phyloP scores from a whole-genome alignment of 37 sponge, comb jelly and placozoan genomes.

The Tethya wilhelma region DNA sequence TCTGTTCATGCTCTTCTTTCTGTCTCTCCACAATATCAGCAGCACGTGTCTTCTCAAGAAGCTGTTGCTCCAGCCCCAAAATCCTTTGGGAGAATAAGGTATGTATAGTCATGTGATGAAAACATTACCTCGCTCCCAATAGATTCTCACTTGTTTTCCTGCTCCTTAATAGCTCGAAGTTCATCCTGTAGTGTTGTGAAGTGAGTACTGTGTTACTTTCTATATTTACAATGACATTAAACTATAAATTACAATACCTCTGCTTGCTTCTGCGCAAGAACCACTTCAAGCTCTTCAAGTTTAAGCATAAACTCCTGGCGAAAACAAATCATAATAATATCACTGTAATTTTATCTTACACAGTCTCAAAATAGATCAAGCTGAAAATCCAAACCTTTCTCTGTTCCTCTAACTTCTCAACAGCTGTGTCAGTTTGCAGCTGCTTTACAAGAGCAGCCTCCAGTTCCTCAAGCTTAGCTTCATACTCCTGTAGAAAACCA shows the following conservation, averaged over 20 bases:
- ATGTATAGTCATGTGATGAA: too few species aligned
- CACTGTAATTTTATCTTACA: not conserved
- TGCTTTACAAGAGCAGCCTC: slow-evolving; percentile 54
- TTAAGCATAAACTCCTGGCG: slow-evolving; percentile 38
- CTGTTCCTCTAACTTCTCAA: slow-evolving; percentile 65
- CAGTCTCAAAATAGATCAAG: not conserved
- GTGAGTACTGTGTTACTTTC: not conserved
- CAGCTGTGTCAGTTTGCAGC: slow-evolving; percentile 48
- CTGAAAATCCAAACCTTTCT: slow-evolving; percentile 29
- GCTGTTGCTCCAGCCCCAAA: slow-evolving; percentile 6
- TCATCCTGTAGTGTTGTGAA: slow-evolving; percentile 18
- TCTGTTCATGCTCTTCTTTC: slow-evolving; percentile 29
- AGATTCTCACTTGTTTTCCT: slow-evolving; percentile 15
- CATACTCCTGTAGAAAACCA: slow-evolving; percentile 36
- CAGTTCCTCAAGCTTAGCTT: slow-evolving; percentile 49
- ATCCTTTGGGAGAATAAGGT: slow-evolving; percentile 8
- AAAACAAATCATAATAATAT: not conserved
- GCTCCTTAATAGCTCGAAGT: not conserved
- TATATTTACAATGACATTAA: not conserved
- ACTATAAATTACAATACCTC: slow-evolving; percentile 24
- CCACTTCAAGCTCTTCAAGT: slow-evolving; percentile 17
- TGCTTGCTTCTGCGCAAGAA: slow-evolving; percentile 6
- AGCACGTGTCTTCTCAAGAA: not conserved
- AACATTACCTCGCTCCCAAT: too few species aligned
- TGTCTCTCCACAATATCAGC: slow-evolving; percentile 39